A percentile compares a stretch with the other conserved stretches of the same genome.
Evolutionary conservation across 2,113 vertebrate species (phyloP).

Genomic region (Sisor rabdophorus): DNA sequence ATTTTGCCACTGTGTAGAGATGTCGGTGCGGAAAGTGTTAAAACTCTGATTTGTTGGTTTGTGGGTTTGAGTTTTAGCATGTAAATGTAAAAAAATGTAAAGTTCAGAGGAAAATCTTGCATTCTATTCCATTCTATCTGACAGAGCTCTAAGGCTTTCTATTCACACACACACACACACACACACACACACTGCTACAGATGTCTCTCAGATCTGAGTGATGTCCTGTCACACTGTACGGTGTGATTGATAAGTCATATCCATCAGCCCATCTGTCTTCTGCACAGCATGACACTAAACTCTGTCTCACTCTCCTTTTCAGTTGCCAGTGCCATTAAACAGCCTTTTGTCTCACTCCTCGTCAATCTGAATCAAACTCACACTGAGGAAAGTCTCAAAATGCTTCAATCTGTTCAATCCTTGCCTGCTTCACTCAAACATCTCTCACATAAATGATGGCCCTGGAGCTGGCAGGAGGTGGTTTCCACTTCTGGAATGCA

Average conservation of each 20-base stretch:
- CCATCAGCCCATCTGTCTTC: constrained; percentile 65
- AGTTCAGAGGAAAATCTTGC: not conserved
- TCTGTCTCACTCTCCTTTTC: constrained; percentile 46
- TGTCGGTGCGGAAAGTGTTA: too few relatives aligned
- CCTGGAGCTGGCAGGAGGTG: not conserved
- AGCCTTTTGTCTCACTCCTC: constrained; percentile 46
- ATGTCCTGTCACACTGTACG: constrained; percentile 59
- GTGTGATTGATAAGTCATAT: constrained; percentile 68
- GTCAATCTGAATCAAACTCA: constrained; percentile 42
- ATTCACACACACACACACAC: constrained; percentile 28
- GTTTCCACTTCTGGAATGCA: constrained; percentile 19
- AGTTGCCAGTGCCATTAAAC: constrained; percentile 33
- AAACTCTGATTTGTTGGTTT: too few relatives aligned
- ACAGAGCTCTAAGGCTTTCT: not conserved
- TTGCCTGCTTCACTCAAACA: constrained; percentile 25
- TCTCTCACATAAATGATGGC: constrained; percentile 23
- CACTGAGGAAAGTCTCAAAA: constrained; percentile 28
- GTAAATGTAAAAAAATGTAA: not conserved
- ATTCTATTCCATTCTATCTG: not conserved
- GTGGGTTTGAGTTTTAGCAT: too few relatives aligned
- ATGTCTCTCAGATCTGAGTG: constrained; percentile 52
- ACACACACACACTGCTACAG: constrained; percentile 34
- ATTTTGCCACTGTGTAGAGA: too few relatives aligned
- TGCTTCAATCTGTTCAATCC: constrained; percentile 28
- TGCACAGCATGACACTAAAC: constrained; percentile 58